Conservation (phyloP, 2,888 invertebrate genomes). For the Acleris emargana region DNA sequence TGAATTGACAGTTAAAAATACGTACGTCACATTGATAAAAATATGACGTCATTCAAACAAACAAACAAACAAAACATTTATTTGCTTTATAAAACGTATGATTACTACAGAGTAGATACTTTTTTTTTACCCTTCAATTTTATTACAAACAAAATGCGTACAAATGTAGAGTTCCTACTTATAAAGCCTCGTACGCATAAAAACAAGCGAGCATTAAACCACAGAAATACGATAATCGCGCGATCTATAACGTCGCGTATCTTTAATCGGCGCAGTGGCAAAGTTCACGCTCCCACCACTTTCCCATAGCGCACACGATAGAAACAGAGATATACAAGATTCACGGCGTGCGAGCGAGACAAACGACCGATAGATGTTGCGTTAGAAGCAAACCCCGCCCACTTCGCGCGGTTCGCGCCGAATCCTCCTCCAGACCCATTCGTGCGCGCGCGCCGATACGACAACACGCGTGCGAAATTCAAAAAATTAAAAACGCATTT, state of each 20-base stretch:
- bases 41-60: no score
- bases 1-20: no score
- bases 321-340: conserved; percentile 48
- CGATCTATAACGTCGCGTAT: conserved; percentile 76
- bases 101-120: no score
- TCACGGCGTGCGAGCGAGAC: conserved; percentile 52
- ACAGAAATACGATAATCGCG: conserved; percentile 67
- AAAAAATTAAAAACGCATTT: conserved; percentile 51
- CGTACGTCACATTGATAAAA: no score
- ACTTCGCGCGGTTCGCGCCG: conserved; percentile 62
- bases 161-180: background rate
- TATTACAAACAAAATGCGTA: no score
- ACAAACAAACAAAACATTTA: no score
- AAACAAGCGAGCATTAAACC: conserved; percentile 48
- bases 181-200: conserved; percentile 42
- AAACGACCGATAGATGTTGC: conserved; percentile 71
- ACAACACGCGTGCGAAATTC: conserved; percentile 59
- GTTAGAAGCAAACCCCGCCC: conserved; percentile 80
- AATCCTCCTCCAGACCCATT: conserved; percentile 79
- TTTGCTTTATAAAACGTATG: no score
- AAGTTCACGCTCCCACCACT: conserved; percentile 80
- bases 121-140: no score
- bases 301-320: conserved; percentile 56
- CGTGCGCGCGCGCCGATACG: conserved; percentile 79
- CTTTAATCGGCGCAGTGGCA: conserved; percentile 77